Evolutionary conservation across 2,888 invertebrate genomes (phyloP), one percentile per base, ranked within the genome.

Genomic region (Erebia epiphron): DNA sequence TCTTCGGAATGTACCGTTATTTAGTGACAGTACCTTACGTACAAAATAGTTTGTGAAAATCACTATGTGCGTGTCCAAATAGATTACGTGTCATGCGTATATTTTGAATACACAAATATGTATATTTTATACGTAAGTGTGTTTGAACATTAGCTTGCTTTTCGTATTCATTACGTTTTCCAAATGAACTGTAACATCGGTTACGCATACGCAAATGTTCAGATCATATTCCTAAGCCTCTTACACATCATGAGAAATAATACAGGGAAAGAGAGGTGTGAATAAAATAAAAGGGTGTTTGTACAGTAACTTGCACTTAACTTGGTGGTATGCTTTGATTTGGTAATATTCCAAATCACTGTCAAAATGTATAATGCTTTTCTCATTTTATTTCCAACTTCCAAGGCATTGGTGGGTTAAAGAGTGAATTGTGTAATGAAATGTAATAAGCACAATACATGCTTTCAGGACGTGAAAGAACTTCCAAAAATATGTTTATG

Each of bases 1-100:
- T 54, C 26, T 52, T 52, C 35, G 64, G 11, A 21, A 18, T 13
- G 26, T 58, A 64, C 72, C 72, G 72, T 72, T 72, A 69, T 26
- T 14, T 62, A 63, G 57, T 57, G 49, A 72, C 64, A 60, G 21
- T 62, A 54, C 26, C 11, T 60, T 66, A 54, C 21, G 49, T 14
- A 70, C 41, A 54, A 54, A 52, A 18, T 57, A 26, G 54, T 62
- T 57, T n/a, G 49, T 71, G 62, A 62, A 69, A 54, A 8, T 35
- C 35, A 65, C 49, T 49, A 68, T 54, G 46, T 50, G 57, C 58
- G 21, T 68, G 66, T 67, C 66, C 66, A 65, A 70, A 58, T 50
- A 63, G 26, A 71, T 70, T 68, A 68, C 61, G 49, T 49, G 60
- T 64, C 18, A 54, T 41, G 16, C 41, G 63, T 61, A 71, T 66